Conservation (phyloP, 2,888 invertebrate species). For the Cybosia mesomella region DNA sequence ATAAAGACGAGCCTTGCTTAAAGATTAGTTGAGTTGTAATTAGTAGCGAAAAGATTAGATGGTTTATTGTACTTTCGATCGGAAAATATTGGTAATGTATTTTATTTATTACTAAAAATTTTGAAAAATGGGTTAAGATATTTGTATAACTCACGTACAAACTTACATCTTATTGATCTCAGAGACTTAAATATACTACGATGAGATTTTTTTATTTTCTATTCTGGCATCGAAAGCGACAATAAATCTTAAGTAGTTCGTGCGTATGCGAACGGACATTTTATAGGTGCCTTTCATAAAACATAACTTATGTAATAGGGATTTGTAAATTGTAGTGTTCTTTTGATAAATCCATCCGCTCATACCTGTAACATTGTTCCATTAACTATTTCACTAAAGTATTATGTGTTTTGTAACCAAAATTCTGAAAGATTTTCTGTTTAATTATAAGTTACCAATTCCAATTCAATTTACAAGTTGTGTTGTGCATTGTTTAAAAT, state of each 20-base stretch:
- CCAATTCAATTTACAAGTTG: background rate
- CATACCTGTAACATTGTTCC: conserved; percentile 64
- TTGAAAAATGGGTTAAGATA: conserved; percentile 30
- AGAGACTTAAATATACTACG: conserved; percentile 42
- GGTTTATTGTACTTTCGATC: conserved; percentile 62
- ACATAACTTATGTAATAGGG: conserved; percentile 71
- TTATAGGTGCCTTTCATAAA: conserved; percentile 86
- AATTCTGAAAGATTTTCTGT: conserved; percentile 15
- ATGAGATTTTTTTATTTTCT: conserved; percentile 40
- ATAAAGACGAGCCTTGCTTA: conserved; percentile 87
- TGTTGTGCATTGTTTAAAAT: background rate
- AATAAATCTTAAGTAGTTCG: conserved; percentile 73
- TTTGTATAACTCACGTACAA: conserved; percentile 43
- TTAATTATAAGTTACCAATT: background rate
- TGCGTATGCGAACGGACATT: conserved; percentile 76
- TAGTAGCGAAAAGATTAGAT: conserved; percentile 70
- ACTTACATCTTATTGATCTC: conserved; percentile 51
- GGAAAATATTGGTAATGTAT: conserved; percentile 37
- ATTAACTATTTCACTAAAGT: conserved; percentile 51
- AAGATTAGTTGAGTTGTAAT: conserved; percentile 81
- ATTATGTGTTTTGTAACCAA: conserved; percentile 55
- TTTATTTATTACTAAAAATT: conserved; percentile 45
- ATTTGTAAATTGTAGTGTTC: conserved; percentile 79
- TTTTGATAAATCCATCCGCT: conserved; percentile 82
- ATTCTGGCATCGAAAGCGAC: conserved; percentile 69